Evolutionary conservation across 1,140 invertebrate genomes (phyloP).

Genomic region (Drosophila mauritiana): DNA sequence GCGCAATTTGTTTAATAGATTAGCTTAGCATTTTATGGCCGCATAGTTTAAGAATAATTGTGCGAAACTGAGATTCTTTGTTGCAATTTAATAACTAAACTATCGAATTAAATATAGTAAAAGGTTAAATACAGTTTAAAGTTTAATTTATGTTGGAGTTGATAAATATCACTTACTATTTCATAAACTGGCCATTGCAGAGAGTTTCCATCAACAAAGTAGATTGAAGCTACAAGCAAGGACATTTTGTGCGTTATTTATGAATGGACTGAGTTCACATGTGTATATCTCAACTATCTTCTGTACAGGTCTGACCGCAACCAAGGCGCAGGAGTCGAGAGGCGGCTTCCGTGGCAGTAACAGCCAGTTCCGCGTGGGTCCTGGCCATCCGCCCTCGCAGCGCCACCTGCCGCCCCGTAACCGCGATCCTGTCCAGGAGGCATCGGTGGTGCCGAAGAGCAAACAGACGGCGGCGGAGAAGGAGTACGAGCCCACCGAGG

Average conservation of each 20-base stretch:
- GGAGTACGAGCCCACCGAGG: slow-evolving; percentile 85
- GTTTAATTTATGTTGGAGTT: neutral
- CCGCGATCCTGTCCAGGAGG: slow-evolving; percentile 63
- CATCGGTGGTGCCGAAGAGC: slow-evolving; percentile 50
- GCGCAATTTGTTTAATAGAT: slow-evolving; percentile 4
- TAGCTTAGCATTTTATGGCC: neutral
- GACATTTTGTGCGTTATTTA: neutral
- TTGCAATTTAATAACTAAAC: neutral
- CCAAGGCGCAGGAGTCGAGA: slow-evolving; percentile 54
- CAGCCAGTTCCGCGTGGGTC: slow-evolving; percentile 62
- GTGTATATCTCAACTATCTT: neutral
- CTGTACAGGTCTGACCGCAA: slow-evolving; percentile 39
- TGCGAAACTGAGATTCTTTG: neutral
- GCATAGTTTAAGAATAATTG: neutral
- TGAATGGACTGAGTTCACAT: neutral
- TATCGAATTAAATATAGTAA: neutral
- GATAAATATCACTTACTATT: neutral
- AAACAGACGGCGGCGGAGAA: slow-evolving; percentile 40
- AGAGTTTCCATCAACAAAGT: neutral
- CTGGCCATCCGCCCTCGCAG: slow-evolving; percentile 76
- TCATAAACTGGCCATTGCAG: neutral
- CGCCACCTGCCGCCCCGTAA: slow-evolving; percentile 66
- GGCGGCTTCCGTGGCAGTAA: slow-evolving; percentile 32
- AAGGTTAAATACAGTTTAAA: neutral
- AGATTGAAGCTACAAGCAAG: neutral